A percentile compares a stretch with the other conserved stretches of the same genome.
These are phyloP conservation scores for Stichopus horrens DNA, from an alignment of 53 echinoderm and acorn worm genomes.

Conservation along the genomic window DNA sequence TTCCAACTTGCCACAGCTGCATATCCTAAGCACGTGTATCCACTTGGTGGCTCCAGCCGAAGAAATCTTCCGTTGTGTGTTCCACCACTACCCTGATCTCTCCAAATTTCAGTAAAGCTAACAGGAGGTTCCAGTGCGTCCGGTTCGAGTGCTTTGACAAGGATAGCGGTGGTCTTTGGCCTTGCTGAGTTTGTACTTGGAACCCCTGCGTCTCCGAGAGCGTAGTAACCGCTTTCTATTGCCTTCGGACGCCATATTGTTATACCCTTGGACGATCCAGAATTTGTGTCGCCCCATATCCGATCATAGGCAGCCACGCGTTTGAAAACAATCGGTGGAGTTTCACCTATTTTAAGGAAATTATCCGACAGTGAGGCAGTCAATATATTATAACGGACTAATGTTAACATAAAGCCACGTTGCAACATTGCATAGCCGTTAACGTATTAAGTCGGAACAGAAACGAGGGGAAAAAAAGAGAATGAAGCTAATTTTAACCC, in stretches of 20 bases:
- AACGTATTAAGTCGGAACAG: no score
- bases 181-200: background rate
- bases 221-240: background rate
- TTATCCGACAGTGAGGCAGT: no score
- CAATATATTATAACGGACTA: no score
- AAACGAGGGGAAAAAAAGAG: no score
- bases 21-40: constrained; percentile 14
- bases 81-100: constrained; percentile 21
- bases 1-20: background rate
- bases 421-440: no score
- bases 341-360: background rate
- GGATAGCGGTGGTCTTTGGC: background rate
- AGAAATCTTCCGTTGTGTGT: background rate
- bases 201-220: background rate
- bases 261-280: background rate
- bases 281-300: background rate
- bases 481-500: no score
- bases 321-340: background rate
- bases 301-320: background rate
- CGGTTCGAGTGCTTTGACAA: background rate
- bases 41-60: constrained; percentile 6
- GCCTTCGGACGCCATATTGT: constrained; percentile 4
- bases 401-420: no score
- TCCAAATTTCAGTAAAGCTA: constrained; percentile 24
- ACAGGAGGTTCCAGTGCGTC: background rate